Evolutionary conservation across 2,113 vertebrate species (phyloP).

Genomic region (Heterocephalus glaber): DNA sequence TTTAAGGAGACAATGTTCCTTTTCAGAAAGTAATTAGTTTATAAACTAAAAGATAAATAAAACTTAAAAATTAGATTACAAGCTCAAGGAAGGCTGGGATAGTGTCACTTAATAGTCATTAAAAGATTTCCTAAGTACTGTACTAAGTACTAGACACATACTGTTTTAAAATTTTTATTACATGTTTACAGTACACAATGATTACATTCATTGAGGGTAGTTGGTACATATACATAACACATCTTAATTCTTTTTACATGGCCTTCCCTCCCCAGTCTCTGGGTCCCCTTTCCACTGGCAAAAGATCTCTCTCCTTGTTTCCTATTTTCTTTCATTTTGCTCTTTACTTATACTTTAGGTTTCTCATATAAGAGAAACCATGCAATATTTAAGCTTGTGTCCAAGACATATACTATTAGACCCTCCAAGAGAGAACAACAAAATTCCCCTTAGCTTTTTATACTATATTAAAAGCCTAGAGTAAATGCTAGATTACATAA

Average conservation of each 20-base stretch:
- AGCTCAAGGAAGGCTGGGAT: neutral
- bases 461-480: neutral
- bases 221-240: neutral
- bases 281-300: neutral
- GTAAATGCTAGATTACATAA: slow-evolving; percentile 12
- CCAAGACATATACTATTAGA: neutral
- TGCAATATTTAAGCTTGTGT: neutral
- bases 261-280: neutral
- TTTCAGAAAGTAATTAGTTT: slow-evolving; percentile 12
- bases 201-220: neutral
- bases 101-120: neutral
- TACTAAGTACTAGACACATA: neutral
- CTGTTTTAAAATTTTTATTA: neutral
- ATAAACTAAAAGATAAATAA: neutral
- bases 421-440: neutral
- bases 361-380: neutral
- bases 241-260: neutral
- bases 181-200: neutral
- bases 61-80: neutral
- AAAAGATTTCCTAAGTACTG: neutral
- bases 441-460: neutral
- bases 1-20: neutral
- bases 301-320: neutral
- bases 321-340: neutral
- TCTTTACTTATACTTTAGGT: neutral